Conservation (phyloP, 2,113 vertebrate genomes). For the Paracanthobrama guichenoti region DNA sequence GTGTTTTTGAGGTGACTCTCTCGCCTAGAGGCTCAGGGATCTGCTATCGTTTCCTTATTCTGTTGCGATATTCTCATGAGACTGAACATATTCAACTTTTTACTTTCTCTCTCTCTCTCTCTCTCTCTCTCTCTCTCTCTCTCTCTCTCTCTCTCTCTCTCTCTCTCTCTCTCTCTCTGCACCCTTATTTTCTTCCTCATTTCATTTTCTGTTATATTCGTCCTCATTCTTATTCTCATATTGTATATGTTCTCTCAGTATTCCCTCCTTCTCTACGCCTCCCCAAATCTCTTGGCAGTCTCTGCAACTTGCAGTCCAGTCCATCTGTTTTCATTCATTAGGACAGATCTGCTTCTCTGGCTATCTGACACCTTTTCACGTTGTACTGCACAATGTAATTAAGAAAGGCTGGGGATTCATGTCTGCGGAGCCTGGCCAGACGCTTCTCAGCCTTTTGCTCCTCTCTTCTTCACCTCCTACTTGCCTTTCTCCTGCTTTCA, state of each 20-base stretch:
- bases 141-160: neutral
- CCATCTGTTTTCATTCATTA: conserved; percentile 82
- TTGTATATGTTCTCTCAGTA: conserved; percentile 45
- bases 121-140: neutral
- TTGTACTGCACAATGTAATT: conserved; percentile 75
- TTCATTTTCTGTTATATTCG: conserved; percentile 28
- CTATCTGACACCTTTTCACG: conserved; percentile 75
- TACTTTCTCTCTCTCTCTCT: neutral
- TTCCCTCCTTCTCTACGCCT: conserved; percentile 51
- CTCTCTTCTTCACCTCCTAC: neutral
- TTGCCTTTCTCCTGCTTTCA: neutral
- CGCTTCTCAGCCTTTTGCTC: neutral
- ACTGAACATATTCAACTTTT: conserved; percentile 17
- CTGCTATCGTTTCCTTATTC: conserved; percentile 45
- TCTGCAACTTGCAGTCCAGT: conserved; percentile 59
- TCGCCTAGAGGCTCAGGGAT: conserved; percentile 22
- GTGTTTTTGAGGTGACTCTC: neutral
- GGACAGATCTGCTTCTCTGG: conserved; percentile 72
- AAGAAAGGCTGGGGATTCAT: conserved; percentile 65
- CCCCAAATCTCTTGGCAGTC: conserved; percentile 66
- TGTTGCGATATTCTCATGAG: conserved; percentile 44
- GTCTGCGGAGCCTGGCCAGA: conserved; percentile 50
- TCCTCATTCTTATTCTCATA: conserved; percentile 51
- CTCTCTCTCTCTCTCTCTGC: neutral
- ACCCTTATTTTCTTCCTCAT: conserved; percentile 39